phyloP scores from a whole-genome alignment of 2,888 invertebrate species.

The Choristoneura rosaceana region DNA sequence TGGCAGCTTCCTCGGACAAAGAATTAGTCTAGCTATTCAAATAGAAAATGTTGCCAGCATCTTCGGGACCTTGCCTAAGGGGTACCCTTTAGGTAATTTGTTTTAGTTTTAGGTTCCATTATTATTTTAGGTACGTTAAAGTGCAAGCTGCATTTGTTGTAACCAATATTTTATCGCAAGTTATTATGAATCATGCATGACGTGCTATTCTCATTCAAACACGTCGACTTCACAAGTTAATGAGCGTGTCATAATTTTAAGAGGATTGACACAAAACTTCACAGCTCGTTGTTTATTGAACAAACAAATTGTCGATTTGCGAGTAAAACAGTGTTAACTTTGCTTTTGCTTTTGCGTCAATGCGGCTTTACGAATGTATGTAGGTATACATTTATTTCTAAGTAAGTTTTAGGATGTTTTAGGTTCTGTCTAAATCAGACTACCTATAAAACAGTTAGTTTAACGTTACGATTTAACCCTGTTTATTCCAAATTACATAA shows the following conservation, averaged over 20 bases:
- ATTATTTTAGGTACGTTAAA: too few species aligned
- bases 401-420: background rate
- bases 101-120: too few species aligned
- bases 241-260: constrained; percentile 25
- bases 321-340: constrained; percentile 7
- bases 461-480: too few species aligned
- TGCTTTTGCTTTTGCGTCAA: constrained; percentile 11
- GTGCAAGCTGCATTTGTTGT: too few species aligned
- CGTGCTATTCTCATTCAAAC: background rate
- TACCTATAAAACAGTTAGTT: too few species aligned
- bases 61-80: too few species aligned
- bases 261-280: constrained; percentile 35
- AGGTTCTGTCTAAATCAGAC: background rate
- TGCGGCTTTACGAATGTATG: background rate
- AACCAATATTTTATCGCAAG: too few species aligned
- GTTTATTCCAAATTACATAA: too few species aligned
- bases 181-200: background rate
- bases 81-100: too few species aligned
- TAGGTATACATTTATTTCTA: background rate
- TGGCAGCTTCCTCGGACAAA: too few species aligned
- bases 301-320: constrained; percentile 28
- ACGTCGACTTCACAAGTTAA: constrained; percentile 2
- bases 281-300: constrained; percentile 20
- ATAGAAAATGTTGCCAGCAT: too few species aligned
- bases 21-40: too few species aligned